Base-by-base conservation (phyloP, 2,888 invertebrate species). In the Exocentrus adspersus region DNA sequence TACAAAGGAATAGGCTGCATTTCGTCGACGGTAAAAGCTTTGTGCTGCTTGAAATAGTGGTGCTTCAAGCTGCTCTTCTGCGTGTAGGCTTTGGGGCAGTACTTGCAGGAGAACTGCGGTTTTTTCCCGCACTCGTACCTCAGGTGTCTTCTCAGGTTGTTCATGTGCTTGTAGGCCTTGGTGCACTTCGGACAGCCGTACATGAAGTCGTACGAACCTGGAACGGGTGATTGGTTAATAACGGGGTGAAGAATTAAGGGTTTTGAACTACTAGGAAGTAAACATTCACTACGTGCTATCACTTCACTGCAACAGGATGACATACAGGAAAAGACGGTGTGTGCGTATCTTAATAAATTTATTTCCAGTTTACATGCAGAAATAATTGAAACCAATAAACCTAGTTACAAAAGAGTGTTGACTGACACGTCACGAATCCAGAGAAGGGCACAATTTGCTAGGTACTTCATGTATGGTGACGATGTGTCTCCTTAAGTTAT, bases 121-220 rank as follows among this genome's bases (percentile, higher is more conserved):
- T 58, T 63, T 17, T 70, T 70, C 3, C 73, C 73, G 37, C 73
- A 73, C 59, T 73, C 73, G 43, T 67, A 68, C 19, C 57, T 64
- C n/a, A 65, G 12, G 50, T 71, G 71, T 42, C 68, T 64, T 59
- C 63, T 63, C 10, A 70, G 45, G 6, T 54, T 62, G n/a, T 62
- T 65, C 46, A 59, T 61, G 17, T 68, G 57, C 43, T 70, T 72
- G 63, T 73, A 73, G n/a, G 16, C 57, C 51, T 67, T 71, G 19
- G 42, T 10, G 28, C 73, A 73, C 14, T 41, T 64, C 7, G 51
- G 42, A 28, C 70, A 70, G 6, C 51, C 32, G 37, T 57, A 16
- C 10, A 46, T 3, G 9, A 10, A 41, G n/a, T n/a, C n/a, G n/a
- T n/a, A n/a, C n/a, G n/a, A n/a, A n/a, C n/a, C n/a, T n/a, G n/a